Percentiles rank a stretch among this genome's conserved stretches.
Evolutionary conservation across 2,888 invertebrate species (phyloP).

Genomic region (Eristalinus aeneus): DNA sequence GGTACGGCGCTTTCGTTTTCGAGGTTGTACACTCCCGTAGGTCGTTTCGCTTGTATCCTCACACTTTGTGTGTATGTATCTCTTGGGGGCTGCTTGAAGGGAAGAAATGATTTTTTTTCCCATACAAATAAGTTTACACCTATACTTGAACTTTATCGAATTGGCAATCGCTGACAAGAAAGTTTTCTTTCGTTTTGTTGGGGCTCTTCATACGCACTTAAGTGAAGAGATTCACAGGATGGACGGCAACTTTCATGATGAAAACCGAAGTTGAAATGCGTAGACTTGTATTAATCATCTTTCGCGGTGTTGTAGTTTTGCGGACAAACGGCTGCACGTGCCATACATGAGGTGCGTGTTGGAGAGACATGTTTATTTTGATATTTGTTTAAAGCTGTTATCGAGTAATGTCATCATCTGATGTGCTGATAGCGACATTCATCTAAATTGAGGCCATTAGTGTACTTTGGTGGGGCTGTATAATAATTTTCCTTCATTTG

Average conservation of each 20-base stretch:
- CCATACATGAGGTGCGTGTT: no score
- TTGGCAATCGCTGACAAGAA: conserved; percentile 16
- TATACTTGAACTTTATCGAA: conserved; percentile 18
- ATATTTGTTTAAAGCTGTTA: no score
- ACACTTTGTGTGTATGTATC: conserved; percentile 11
- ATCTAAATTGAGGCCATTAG: no score
- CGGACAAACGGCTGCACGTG: no score
- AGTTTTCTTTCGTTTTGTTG: background rate
- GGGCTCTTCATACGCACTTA: background rate
- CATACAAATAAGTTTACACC: conserved; percentile 49
- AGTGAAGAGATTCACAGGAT: background rate
- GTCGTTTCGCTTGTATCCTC: conserved; percentile 28
- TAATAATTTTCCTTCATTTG: no score
- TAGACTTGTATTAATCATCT: background rate
- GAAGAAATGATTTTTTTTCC: conserved; percentile 17
- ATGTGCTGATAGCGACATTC: no score
- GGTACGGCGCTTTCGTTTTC: conserved; percentile 28
- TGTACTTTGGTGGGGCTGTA: no score
- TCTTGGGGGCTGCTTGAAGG: background rate
- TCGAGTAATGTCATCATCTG: no score
- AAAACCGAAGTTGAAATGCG: background rate
- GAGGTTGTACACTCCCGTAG: background rate
- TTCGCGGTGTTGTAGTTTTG: background rate
- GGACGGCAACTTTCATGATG: background rate
- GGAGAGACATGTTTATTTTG: no score